Evolutionary conservation across 2,888 invertebrate species (phyloP).

Genomic region (Poecilobothrus nobilitatus): DNA sequence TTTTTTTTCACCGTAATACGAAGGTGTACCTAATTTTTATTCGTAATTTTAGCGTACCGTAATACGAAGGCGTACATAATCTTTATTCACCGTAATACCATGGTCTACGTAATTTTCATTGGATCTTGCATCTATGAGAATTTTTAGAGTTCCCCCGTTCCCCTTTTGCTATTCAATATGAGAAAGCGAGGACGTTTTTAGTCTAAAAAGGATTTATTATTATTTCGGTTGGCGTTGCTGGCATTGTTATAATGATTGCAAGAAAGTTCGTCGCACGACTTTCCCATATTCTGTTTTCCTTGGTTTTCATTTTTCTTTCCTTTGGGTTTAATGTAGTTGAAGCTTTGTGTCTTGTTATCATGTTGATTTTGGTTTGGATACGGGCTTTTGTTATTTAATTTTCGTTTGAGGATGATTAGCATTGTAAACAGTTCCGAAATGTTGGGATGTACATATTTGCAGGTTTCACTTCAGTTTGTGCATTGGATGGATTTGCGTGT

Average conservation of each 20-base stretch:
- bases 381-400: not conserved
- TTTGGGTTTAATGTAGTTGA: too few relatives aligned
- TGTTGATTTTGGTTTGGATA: not conserved
- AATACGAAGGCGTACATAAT: too few relatives aligned
- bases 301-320: not conserved
- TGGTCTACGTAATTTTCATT: constrained; percentile 1
- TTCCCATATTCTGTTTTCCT: too few relatives aligned
- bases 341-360: too few relatives aligned
- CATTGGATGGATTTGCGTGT: too few relatives aligned
- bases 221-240: not conserved
- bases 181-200: constrained; percentile 13
- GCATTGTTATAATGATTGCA: constrained; percentile 13
- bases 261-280: too few relatives aligned
- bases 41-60: too few relatives aligned
- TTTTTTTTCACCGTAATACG: too few relatives aligned
- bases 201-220: not conserved
- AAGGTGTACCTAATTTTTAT: too few relatives aligned
- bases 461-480: not conserved
- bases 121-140: constrained; percentile 2
- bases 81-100: too few relatives aligned
- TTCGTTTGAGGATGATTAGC: too few relatives aligned
- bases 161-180: constrained; percentile 11
- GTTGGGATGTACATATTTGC: not conserved
- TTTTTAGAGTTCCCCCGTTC: constrained; percentile 8
- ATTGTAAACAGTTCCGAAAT: too few relatives aligned